These are phyloP conservation scores for Formica aserva DNA, from an alignment of 2,888 invertebrate species.

Conservation along the genomic window DNA sequence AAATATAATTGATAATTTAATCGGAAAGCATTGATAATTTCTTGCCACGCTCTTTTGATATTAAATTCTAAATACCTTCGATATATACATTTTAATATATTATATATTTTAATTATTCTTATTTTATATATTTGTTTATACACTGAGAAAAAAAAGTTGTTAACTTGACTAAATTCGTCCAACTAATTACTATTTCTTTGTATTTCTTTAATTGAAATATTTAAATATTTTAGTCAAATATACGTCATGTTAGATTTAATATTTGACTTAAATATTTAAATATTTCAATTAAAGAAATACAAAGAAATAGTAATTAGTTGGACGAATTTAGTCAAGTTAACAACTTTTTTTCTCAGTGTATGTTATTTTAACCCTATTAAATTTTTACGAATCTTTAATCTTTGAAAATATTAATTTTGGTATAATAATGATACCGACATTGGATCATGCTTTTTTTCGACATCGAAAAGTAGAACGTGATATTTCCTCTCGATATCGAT, in stretches of 20 bases:
- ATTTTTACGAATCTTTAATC: neutral
- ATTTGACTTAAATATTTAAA: too few species aligned
- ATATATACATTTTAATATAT: neutral
- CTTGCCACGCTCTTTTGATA: neutral
- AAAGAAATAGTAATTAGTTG: too few species aligned
- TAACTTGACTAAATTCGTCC: too few species aligned
- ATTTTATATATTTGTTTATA: neutral
- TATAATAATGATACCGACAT: neutral
- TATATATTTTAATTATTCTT: neutral
- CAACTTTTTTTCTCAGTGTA: too few species aligned
- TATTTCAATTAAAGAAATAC: too few species aligned
- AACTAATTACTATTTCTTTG: too few species aligned
- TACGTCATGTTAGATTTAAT: too few species aligned
- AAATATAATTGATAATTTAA: neutral
- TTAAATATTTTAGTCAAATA: too few species aligned
- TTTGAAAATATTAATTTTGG: neutral
- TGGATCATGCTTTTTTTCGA: neutral
- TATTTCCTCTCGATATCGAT: constrained; percentile 13
- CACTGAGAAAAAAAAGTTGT: too few species aligned
- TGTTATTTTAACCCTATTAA: neutral
- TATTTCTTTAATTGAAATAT: too few species aligned
- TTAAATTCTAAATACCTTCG: neutral
- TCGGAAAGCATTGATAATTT: neutral
- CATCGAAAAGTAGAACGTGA: neutral
- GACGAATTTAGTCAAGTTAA: too few species aligned